Percentiles rank a stretch among this genome's conserved stretches.
Conservation (phyloP, 2,113 vertebrate genomes). For the Phainopepla nitens region DNA sequence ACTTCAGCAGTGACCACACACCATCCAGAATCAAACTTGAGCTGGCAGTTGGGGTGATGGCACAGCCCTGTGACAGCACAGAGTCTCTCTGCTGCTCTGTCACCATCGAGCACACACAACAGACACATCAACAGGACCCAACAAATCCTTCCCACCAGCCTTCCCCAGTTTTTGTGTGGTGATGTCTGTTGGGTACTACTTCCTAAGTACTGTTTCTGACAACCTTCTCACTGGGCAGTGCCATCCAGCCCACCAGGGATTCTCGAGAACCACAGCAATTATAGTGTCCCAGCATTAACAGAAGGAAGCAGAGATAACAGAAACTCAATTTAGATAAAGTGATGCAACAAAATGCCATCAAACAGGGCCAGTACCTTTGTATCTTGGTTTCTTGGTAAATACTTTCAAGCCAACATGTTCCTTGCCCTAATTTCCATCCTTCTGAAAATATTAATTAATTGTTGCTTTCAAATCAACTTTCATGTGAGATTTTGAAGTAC, state of each 20-base stretch:
- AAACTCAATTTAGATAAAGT: not conserved
- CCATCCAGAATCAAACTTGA: not conserved
- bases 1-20: not conserved
- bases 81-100: not conserved
- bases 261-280: not conserved
- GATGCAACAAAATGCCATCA: not conserved
- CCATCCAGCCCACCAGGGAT: not conserved
- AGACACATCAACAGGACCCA: not conserved
- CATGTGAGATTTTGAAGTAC: not conserved
- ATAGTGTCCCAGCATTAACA: not conserved
- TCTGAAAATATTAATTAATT: not conserved
- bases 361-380: not conserved
- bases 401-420: not conserved
- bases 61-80: not conserved
- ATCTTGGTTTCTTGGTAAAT: not conserved
- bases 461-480: not conserved
- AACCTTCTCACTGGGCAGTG: not conserved
- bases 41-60: not conserved
- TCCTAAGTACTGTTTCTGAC: fast-evolving
- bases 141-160: not conserved
- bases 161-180: not conserved
- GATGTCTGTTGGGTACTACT: not conserved
- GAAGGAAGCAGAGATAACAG: not conserved
- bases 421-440: not conserved
- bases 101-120: not conserved